Conservation (phyloP, 2,113 vertebrate genomes). For the Hippocampus comes region DNA sequence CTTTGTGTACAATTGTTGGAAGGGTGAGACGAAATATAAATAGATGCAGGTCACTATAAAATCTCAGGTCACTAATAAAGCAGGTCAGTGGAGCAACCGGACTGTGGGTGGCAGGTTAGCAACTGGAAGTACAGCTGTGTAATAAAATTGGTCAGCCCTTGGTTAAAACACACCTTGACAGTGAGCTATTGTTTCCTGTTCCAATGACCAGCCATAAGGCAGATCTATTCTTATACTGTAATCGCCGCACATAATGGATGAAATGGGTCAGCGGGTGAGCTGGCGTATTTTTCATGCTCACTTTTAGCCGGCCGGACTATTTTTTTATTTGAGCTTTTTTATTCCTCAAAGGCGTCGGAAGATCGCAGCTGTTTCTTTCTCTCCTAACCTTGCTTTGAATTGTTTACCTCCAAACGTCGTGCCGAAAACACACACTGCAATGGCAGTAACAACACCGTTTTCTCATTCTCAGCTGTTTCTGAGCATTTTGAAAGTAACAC, state of each 20-base stretch:
- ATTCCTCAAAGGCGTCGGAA: conserved; percentile 49
- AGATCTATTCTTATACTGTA: conserved; percentile 75
- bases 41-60: conserved; percentile 43
- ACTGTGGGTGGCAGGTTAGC: conserved; percentile 34
- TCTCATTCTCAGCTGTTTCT: background rate
- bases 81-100: conserved; percentile 37
- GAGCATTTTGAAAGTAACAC: background rate
- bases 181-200: conserved; percentile 69
- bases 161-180: conserved; percentile 67
- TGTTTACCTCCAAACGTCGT: conserved; percentile 58
- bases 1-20: conserved; percentile 45
- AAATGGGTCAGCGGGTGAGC: conserved; percentile 75
- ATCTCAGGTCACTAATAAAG: conserved; percentile 40
- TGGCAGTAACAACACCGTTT: conserved; percentile 13
- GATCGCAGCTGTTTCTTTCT: conserved; percentile 51
- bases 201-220: conserved; percentile 70
- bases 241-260: conserved; percentile 78
- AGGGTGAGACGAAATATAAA: conserved; percentile 21
- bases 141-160: conserved; percentile 60
- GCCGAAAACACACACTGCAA: conserved; percentile 16
- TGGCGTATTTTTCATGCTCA: conserved; percentile 80
- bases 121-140: conserved; percentile 14
- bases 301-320: conserved; percentile 73
- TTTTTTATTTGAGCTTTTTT: conserved; percentile 52
- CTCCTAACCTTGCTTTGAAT: conserved; percentile 69